Evolutionary conservation across 2,113 vertebrate genomes (phyloP).

Genomic region (Erinaceus europaeus): DNA sequence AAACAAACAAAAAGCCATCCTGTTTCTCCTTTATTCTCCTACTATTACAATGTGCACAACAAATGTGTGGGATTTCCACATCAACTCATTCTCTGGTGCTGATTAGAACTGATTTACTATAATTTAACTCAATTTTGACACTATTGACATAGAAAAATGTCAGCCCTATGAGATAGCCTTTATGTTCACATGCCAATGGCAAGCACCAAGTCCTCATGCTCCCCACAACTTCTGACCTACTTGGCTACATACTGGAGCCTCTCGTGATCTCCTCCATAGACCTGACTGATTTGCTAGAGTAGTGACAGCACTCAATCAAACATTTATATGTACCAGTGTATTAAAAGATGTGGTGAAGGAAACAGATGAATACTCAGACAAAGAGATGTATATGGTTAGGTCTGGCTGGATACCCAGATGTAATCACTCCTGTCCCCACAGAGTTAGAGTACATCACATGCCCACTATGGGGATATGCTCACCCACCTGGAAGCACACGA

Average conservation of each 20-base stretch:
- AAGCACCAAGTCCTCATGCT: not conserved
- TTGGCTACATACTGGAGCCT: not conserved
- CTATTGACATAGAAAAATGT: not conserved
- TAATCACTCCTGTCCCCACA: not conserved
- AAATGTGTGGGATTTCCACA: no score
- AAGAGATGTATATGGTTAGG: not conserved
- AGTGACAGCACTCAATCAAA: not conserved
- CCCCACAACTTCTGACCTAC: not conserved
- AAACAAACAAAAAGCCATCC: no score
- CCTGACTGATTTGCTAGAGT: not conserved
- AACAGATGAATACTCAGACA: not conserved
- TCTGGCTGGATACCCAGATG: not conserved
- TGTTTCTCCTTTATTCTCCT: no score
- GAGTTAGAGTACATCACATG: no score
- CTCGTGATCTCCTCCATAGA: not conserved
- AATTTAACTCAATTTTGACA: not conserved
- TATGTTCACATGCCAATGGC: not conserved
- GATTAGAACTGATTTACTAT: not conserved
- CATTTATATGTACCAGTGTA: not conserved
- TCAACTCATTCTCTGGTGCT: not conserved
- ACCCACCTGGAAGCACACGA: not conserved
- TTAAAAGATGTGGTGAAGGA: not conserved
- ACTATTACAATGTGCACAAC: no score
- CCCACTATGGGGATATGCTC: no score
- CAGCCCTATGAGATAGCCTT: not conserved